Conservation (phyloP, 1,140 invertebrate species). For the Drosophila serrata region DNA sequence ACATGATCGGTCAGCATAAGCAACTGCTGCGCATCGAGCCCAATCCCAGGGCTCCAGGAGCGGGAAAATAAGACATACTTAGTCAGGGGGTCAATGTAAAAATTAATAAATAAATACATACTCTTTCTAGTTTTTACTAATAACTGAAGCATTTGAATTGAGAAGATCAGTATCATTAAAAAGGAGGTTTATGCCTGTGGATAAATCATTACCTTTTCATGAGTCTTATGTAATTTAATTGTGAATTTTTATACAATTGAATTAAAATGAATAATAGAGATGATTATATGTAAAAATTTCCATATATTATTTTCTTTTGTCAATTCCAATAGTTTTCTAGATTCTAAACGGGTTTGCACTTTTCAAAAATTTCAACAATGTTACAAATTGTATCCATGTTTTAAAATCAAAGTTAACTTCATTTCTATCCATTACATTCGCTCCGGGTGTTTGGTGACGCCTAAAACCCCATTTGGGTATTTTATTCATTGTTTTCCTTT, state of each 20-base stretch:
- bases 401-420: background rate
- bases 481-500: background rate
- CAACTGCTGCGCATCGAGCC: slow-evolving; percentile 87
- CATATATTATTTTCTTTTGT: background rate
- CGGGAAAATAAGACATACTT: slow-evolving; percentile 31
- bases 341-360: background rate
- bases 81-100: background rate
- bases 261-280: background rate
- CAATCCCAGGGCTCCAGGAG: slow-evolving; percentile 81
- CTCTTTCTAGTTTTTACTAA: background rate
- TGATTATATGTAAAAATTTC: background rate
- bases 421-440: background rate
- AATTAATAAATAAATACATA: slow-evolving; percentile 2
- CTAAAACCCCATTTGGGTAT: background rate
- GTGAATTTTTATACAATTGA: background rate
- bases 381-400: background rate
- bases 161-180: background rate
- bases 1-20: slow-evolving; percentile 89
- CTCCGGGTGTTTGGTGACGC: background rate
- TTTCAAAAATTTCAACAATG: background rate
- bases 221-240: background rate
- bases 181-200: too few species aligned
- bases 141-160: background rate
- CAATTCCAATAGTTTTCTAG: background rate
- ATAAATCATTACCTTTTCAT: too few species aligned